Percentiles rank a stretch among this genome's conserved stretches.
Conservation (phyloP, 2,113 vertebrate species). For the Sisor rabdophorus region DNA sequence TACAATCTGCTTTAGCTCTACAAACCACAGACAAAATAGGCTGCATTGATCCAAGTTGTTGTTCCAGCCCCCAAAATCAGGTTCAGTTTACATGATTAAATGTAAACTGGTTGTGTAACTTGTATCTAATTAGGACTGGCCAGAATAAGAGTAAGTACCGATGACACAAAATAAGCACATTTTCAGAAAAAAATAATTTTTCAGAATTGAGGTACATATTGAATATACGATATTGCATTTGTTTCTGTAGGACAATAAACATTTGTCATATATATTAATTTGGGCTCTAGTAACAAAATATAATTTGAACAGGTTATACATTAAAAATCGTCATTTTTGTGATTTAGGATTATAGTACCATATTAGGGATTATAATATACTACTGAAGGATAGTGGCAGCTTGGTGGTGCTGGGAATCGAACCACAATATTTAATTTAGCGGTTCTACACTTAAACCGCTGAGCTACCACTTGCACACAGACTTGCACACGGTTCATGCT, state of each 20-base stretch:
- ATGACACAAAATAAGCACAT: not conserved
- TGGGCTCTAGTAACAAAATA: too few relatives aligned
- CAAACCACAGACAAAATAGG: not conserved
- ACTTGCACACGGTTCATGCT: not conserved
- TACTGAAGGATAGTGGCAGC: too few relatives aligned
- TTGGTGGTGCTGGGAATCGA: too few relatives aligned
- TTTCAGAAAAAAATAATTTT: not conserved
- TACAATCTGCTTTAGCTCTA: not conserved
- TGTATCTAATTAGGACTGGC: not conserved
- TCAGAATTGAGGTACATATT: not conserved
- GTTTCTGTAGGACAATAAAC: not conserved
- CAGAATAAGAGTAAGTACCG: not conserved
- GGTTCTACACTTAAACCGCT: too few relatives aligned
- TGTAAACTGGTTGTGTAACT: not conserved
- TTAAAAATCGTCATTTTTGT: too few relatives aligned
- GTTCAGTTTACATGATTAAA: not conserved
- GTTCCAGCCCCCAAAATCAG: not conserved
- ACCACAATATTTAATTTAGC: too few relatives aligned
- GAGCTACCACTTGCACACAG: not conserved
- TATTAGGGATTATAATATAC: too few relatives aligned
- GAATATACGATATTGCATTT: not conserved
- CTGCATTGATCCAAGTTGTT: too few relatives aligned
- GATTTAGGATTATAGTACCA: too few relatives aligned
- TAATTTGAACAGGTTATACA: too few relatives aligned
- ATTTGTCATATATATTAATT: too few relatives aligned